Percentiles rank a stretch among this genome's conserved stretches.
phyloP scores from a whole-genome alignment of 1,140 invertebrate species.

The Reticulitermes speratus region DNA sequence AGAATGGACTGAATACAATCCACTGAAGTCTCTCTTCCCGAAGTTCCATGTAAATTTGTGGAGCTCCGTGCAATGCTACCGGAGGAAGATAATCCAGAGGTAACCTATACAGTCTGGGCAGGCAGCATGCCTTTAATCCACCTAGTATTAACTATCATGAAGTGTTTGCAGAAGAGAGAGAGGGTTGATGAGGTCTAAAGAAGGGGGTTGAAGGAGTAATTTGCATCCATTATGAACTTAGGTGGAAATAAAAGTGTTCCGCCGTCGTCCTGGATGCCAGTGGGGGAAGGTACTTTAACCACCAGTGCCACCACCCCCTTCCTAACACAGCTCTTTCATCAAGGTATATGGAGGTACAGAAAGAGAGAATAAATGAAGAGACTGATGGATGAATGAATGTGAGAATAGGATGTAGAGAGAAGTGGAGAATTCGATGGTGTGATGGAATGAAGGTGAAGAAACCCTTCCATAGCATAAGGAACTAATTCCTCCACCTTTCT shows the following conservation, averaged over 20 bases:
- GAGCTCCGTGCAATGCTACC: background rate
- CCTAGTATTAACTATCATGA: constrained; percentile 16
- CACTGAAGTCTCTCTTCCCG: background rate
- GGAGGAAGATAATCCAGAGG: background rate
- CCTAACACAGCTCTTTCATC: background rate
- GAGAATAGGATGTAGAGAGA: background rate
- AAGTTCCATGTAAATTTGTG: background rate
- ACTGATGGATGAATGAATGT: background rate
- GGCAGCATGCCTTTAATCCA: constrained; percentile 1
- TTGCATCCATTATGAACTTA: constrained; percentile 32
- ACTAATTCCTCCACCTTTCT: background rate
- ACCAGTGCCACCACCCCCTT: background rate
- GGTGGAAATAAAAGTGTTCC: constrained; percentile 23
- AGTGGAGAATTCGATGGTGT: background rate
- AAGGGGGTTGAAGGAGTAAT: constrained; percentile 26
- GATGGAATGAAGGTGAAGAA: background rate
- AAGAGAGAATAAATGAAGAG: background rate
- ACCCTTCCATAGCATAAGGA: background rate
- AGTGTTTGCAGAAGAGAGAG: constrained; percentile 10
- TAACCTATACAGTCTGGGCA: background rate
- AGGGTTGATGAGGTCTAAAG: constrained; percentile 16
- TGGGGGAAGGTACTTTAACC: constrained; percentile 15
- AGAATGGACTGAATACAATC: background rate
- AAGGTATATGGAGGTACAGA: constrained; percentile 1
- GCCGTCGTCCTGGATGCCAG: background rate